These are phyloP conservation scores for Meloidogyne chitwoodi DNA, from an alignment of 1,140 invertebrate species.

Conservation along the genomic window DNA sequence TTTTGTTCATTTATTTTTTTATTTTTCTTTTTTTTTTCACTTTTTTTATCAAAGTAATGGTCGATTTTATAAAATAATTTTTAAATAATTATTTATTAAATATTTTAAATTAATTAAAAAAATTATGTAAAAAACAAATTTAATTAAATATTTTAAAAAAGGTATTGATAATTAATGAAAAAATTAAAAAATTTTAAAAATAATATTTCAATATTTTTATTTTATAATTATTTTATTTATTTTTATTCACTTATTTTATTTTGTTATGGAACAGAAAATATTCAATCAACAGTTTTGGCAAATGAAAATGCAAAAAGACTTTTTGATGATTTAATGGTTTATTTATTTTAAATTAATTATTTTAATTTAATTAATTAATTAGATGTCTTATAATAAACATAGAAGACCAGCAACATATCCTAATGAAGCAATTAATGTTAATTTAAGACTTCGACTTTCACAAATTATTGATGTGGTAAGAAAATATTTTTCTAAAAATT, in stretches of 20 bases:
- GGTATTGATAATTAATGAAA: no score
- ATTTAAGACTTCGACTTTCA: slow-evolving; percentile 33
- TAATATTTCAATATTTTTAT: background rate
- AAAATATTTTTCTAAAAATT: background rate
- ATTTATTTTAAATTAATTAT: background rate
- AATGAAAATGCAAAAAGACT: slow-evolving; percentile 38
- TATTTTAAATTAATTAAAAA: no score
- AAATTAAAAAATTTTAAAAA: background rate
- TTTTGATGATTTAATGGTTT: slow-evolving; percentile 36
- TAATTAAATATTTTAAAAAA: no score
- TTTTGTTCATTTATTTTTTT: no score
- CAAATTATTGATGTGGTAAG: slow-evolving; percentile 61
- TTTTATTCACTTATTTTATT: background rate
- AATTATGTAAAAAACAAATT: no score
- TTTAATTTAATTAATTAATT: background rate
- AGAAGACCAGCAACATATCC: slow-evolving; percentile 30
- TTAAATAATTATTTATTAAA: no score
- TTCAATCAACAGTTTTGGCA: background rate
- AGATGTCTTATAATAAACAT: slow-evolving; percentile 25
- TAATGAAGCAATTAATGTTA: slow-evolving; percentile 22
- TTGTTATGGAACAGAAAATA: background rate
- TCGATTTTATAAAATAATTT: no score
- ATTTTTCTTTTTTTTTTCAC: no score
- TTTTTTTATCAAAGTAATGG: no score
- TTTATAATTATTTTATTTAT: background rate